phyloP scores from a whole-genome alignment of 2,797 vertebrate genomes.

The Enteromius thamalakanensis region DNA sequence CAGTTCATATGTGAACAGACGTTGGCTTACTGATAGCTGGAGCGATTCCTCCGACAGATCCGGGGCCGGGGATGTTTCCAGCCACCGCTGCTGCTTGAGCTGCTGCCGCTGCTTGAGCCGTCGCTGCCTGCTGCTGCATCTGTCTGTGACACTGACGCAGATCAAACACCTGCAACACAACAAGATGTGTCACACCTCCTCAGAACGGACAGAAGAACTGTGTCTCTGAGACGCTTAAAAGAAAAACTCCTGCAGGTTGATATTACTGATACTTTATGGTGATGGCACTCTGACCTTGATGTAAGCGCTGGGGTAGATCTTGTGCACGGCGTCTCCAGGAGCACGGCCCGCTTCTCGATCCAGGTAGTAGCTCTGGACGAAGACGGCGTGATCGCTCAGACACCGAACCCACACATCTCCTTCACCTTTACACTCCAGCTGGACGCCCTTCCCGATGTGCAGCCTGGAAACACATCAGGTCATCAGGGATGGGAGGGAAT shows the following conservation, averaged over 20 bases:
- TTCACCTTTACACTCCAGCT: constrained; percentile 96
- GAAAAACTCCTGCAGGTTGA: too few species aligned
- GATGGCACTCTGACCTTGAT: constrained; percentile 84
- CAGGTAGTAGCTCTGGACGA: constrained; percentile 97
- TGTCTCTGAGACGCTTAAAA: too few species aligned
- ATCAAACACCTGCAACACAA: constrained; percentile 87
- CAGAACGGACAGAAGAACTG: neutral
- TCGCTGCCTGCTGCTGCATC: constrained; percentile 98
- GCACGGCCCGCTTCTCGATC: constrained; percentile 93
- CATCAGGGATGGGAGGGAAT: too few species aligned
- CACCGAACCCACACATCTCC: constrained; percentile 97
- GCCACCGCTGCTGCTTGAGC: constrained; percentile 94
- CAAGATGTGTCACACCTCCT: too few species aligned
- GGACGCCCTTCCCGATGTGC: constrained; percentile 96
- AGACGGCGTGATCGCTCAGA: constrained; percentile 94
- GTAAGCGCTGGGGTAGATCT: constrained; percentile 96
- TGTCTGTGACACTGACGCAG: constrained; percentile 94
- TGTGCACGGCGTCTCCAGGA: constrained; percentile 94
- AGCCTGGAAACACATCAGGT: constrained; percentile 74
- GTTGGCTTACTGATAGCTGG: constrained; percentile 91
- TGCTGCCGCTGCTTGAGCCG: constrained; percentile 91
- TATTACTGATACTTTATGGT: too few species aligned
- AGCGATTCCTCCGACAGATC: constrained; percentile 95
- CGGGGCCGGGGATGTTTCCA: constrained; percentile 95
- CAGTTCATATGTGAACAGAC: neutral